These are phyloP conservation scores for Limnephilus rhombicus DNA, from an alignment of 2,888 invertebrate genomes.

Conservation along the genomic window DNA sequence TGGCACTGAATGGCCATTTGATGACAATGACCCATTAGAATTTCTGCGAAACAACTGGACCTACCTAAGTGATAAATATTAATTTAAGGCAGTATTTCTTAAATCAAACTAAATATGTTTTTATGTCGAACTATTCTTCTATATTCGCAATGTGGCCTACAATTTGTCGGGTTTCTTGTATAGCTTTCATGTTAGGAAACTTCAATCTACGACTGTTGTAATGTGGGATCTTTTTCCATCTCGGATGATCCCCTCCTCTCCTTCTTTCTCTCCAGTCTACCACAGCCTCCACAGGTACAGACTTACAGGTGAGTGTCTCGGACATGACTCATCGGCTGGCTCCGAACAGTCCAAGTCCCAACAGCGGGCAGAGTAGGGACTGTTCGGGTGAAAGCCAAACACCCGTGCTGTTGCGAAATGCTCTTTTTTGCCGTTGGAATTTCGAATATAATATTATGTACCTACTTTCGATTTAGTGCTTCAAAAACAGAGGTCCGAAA, in stretches of 20 bases:
- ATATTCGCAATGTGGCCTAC: neutral
- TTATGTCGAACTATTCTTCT: neutral
- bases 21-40: no score
- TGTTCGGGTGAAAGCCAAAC: neutral
- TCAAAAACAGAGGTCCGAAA: neutral
- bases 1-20: no score
- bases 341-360: neutral
- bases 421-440: neutral
- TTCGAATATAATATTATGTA: neutral
- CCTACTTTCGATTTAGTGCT: neutral
- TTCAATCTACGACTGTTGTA: neutral
- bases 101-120: no score
- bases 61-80: no score
- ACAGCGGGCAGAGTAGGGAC: neutral
- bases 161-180: neutral
- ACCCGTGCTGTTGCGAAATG: neutral
- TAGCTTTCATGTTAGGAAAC: neutral
- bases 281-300: neutral
- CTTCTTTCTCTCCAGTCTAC: neutral
- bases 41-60: no score
- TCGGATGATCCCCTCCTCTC: neutral
- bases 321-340: conserved; percentile 10
- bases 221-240: neutral
- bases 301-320: conserved; percentile 19
- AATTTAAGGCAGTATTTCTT: no score